phyloP scores from a whole-genome alignment of 2,113 vertebrate genomes.

The Urocolius indicus region DNA sequence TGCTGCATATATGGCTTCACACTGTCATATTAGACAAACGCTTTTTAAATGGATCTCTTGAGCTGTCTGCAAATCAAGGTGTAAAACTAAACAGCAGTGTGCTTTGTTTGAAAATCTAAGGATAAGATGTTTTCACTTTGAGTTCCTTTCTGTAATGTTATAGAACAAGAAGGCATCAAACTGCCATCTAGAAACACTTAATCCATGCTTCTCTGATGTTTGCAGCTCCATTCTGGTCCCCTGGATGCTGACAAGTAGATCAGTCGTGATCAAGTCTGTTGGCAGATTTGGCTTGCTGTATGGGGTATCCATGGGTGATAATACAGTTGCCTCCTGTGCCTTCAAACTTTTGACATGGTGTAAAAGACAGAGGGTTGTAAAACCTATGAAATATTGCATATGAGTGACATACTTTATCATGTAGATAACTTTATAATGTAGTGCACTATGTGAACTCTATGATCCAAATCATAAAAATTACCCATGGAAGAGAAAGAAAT shows the following conservation, averaged over 20 bases:
- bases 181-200: neutral
- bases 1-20: neutral
- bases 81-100: neutral
- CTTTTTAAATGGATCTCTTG: neutral
- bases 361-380: neutral
- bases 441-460: neutral
- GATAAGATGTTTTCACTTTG: neutral
- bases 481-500: neutral
- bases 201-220: neutral
- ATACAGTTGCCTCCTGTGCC: neutral
- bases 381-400: neutral
- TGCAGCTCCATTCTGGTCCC: neutral
- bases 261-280: neutral
- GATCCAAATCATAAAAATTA: neutral
- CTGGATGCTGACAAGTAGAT: neutral
- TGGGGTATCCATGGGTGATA: neutral
- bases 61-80: neutral
- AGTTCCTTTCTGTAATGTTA: neutral
- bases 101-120: neutral
- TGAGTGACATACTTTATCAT: neutral
- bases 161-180: rapidly evolving
- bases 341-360: neutral
- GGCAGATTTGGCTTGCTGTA: neutral
- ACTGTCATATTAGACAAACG: neutral
- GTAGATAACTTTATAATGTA: neutral